These are phyloP conservation scores for Lepidocolaptes lacrymiger DNA, from an alignment of 2,797 vertebrate genomes.

Conservation along the genomic window DNA sequence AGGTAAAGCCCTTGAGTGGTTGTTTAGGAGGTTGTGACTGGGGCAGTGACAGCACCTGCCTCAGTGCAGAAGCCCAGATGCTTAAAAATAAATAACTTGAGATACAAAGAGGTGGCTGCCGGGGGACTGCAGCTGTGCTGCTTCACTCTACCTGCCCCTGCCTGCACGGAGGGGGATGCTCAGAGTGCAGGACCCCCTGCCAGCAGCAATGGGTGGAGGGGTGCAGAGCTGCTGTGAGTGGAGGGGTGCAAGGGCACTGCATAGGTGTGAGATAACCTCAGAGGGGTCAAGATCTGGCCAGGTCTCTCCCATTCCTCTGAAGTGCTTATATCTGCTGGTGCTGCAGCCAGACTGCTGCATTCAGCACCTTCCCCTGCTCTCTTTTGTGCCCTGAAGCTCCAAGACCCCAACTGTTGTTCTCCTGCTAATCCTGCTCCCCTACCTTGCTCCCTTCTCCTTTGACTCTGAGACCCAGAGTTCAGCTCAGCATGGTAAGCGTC, in stretches of 20 bases:
- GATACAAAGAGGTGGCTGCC: not conserved
- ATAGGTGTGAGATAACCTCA: not conserved
- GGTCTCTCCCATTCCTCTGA: accelerated
- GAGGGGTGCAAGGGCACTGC: not conserved
- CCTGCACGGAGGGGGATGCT: accelerated
- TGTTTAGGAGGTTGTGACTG: not conserved
- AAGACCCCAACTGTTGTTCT: not conserved
- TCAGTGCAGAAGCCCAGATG: not conserved
- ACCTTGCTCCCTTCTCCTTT: not conserved
- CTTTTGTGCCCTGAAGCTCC: accelerated
- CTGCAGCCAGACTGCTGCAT: not conserved
- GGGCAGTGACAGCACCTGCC: not conserved
- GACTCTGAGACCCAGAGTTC: not conserved
- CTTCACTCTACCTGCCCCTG: not conserved
- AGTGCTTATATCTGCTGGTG: not conserved
- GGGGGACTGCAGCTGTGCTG: not conserved
- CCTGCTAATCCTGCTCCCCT: not conserved
- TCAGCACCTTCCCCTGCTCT: not conserved
- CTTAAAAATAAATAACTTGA: not conserved
- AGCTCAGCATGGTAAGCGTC: not conserved
- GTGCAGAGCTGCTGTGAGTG: not conserved
- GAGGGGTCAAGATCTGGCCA: not conserved
- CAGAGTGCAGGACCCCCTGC: not conserved
- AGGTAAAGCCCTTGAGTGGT: not conserved
- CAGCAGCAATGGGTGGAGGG: not conserved